Conservation (phyloP, 2,888 invertebrate species). For the Galeruca laticollis region DNA sequence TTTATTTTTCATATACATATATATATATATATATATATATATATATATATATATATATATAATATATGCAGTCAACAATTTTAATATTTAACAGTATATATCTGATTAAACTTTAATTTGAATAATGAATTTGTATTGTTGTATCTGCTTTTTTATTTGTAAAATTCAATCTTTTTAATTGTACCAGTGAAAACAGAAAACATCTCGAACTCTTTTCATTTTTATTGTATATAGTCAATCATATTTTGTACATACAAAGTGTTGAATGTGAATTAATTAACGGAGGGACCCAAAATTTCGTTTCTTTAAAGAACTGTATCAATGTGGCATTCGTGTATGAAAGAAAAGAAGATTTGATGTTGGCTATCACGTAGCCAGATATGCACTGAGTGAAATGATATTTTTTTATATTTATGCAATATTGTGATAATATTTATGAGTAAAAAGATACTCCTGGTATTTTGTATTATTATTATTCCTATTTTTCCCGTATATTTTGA, state of each 20-base stretch:
- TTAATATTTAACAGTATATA: not conserved
- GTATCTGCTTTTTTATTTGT: not conserved
- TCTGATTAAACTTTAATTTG: not conserved
- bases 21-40: too few relatives aligned
- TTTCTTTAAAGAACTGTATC: conserved; percentile 40
- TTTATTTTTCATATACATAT: too few relatives aligned
- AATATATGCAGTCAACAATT: too few relatives aligned
- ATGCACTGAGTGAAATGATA: conserved; percentile 43
- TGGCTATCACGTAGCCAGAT: conserved; percentile 25
- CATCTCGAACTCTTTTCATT: conserved; percentile 24
- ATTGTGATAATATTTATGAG: conserved; percentile 45
- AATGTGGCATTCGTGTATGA: conserved; percentile 38
- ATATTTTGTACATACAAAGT: conserved; percentile 34
- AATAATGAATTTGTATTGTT: not conserved
- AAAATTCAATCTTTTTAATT: conserved; percentile 1
- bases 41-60: too few relatives aligned
- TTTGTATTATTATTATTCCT: conserved; percentile 13
- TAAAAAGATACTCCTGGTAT: conserved; percentile 32
- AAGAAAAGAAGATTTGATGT: conserved; percentile 37
- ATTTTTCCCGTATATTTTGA: not conserved
- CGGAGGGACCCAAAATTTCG: conserved; percentile 42
- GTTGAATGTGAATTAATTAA: conserved; percentile 44
- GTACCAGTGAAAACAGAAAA: conserved; percentile 13
- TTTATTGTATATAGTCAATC: conserved; percentile 40
- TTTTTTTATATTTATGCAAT: conserved; percentile 45